Evolutionary conservation across 1,140 invertebrate genomes (phyloP).

Genomic region (Zaprionus gabonicus): DNA sequence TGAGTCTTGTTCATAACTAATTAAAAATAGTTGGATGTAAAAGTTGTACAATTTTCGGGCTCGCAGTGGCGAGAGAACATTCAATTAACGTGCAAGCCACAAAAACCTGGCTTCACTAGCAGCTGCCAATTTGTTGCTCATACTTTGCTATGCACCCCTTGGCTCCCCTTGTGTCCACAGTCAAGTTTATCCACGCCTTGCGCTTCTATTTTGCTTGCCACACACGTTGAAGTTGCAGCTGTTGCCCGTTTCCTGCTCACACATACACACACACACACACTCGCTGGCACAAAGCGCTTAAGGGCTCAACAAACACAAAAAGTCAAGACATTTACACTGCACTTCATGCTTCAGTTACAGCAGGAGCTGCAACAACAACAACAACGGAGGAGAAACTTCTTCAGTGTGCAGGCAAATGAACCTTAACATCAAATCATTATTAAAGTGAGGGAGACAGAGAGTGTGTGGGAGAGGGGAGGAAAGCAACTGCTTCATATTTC

Average conservation of each 20-base stretch:
- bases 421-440: conserved; percentile 78
- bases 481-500: conserved; percentile 59
- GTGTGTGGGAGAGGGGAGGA: background rate
- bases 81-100: conserved; percentile 9
- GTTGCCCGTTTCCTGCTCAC: background rate
- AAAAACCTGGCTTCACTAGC: conserved; percentile 37
- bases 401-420: conserved; percentile 62
- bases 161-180: background rate
- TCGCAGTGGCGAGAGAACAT: background rate
- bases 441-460: conserved; percentile 41
- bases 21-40: conserved; percentile 39
- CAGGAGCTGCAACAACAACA: conserved; percentile 6
- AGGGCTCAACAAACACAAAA: conserved; percentile 80
- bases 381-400: background rate
- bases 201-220: background rate
- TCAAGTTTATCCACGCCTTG: background rate
- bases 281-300: conserved; percentile 54
- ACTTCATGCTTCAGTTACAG: conserved; percentile 51
- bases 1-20: conserved; percentile 51
- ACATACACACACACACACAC: conserved; percentile 27
- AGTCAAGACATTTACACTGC: conserved; percentile 83
- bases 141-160: background rate
- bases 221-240: background rate
- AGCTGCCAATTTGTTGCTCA: conserved; percentile 1
- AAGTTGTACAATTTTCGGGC: background rate